Conservation (phyloP, 2,113 vertebrate species). For the Callocephalon fimbriatum region DNA sequence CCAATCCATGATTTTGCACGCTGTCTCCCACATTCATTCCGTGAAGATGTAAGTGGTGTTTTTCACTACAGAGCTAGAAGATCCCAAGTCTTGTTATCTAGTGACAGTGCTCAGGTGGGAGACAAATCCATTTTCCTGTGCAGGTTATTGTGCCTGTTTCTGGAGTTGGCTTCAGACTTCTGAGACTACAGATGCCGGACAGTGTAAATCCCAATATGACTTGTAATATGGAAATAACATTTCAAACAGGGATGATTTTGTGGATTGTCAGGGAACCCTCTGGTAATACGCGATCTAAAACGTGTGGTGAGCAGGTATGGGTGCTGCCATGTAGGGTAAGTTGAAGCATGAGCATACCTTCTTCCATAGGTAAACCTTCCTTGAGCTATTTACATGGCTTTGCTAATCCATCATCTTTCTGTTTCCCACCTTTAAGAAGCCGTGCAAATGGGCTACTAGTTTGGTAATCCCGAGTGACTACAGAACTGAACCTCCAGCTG, state of each 20-base stretch:
- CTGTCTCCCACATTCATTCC: background rate
- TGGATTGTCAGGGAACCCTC: background rate
- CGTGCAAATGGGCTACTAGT: background rate
- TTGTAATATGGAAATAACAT: background rate
- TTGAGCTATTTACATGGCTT: background rate
- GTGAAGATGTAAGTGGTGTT: background rate
- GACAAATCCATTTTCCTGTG: background rate
- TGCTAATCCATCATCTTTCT: background rate
- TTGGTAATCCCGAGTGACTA: background rate
- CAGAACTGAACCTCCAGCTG: background rate
- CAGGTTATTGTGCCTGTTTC: background rate
- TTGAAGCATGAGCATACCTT: background rate
- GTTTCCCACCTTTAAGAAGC: background rate
- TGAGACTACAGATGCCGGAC: background rate
- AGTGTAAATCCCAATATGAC: background rate
- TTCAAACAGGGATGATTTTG: background rate
- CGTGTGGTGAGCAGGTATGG: fast-evolving
- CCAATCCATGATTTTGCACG: background rate
- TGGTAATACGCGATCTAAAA: background rate
- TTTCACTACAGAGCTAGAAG: background rate
- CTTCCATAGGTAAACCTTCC: background rate
- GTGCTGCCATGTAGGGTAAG: fast-evolving
- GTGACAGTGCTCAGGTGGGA: background rate
- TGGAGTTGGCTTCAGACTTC: background rate
- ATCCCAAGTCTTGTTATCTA: background rate